These are phyloP conservation scores for Atrichornis clamosus DNA, from an alignment of 2,113 vertebrate species.

Conservation along the genomic window DNA sequence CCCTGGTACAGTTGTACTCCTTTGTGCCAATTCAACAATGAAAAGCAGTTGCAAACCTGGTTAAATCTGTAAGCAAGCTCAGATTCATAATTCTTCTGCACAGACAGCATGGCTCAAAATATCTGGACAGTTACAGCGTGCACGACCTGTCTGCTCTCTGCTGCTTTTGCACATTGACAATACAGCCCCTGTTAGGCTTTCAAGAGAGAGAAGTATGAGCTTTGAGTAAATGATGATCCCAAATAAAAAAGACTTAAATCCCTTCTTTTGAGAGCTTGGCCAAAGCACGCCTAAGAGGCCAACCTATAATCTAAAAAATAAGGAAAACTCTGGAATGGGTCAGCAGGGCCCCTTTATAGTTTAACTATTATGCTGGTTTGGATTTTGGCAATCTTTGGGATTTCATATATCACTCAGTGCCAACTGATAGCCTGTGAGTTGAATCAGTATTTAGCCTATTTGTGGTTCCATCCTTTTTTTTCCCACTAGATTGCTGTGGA, in stretches of 20 bases:
- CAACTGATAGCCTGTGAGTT: constrained; percentile 17
- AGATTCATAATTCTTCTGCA: neutral
- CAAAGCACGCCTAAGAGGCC: constrained; percentile 12
- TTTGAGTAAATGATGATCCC: neutral
- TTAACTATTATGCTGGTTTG: constrained; percentile 38
- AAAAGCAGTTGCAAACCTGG: neutral
- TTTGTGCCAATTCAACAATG: neutral
- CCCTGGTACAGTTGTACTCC: neutral
- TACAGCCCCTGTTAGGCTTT: neutral
- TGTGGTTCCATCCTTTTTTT: neutral
- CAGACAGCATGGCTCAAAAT: neutral
- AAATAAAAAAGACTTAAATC: constrained; percentile 1
- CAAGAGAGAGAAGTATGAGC: neutral
- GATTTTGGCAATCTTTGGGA: constrained; percentile 22
- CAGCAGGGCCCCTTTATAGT: constrained; percentile 27
- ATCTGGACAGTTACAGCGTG: neutral
- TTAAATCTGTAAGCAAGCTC: neutral
- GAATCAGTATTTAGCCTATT: neutral
- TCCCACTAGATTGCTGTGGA: neutral
- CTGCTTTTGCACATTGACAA: neutral
- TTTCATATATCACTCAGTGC: constrained; percentile 7
- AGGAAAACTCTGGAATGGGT: constrained; percentile 19
- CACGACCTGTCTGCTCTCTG: neutral
- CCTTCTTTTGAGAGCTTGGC: neutral
- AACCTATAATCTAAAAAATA: constrained; percentile 60